Conservation (phyloP, 1,140 invertebrate species). For the Tetraneura akinire region DNA sequence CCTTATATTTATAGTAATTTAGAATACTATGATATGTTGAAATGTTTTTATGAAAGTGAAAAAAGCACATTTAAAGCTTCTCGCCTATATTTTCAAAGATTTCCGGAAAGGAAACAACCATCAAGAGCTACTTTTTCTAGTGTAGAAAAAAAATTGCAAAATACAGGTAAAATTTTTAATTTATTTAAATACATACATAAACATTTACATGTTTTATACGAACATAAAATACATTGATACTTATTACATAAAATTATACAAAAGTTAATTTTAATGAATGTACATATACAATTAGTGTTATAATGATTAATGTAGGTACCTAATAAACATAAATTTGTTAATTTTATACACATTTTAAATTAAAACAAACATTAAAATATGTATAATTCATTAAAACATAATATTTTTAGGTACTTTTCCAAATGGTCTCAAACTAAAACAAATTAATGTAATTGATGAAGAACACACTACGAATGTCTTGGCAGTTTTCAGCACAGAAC, state of each 20-base stretch:
- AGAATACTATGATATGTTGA: background rate
- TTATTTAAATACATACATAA: too few species aligned
- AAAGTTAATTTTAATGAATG: background rate
- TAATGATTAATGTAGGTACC: too few species aligned
- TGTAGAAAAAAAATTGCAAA: too few species aligned
- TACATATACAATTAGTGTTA: too few species aligned
- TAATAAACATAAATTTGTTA: too few species aligned
- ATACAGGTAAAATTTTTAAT: too few species aligned
- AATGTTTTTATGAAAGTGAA: conserved; percentile 6
- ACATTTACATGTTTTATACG: too few species aligned
- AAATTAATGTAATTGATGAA: background rate
- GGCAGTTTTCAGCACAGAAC: background rate
- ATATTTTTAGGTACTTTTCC: background rate
- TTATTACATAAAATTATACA: background rate
- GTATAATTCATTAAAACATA: background rate
- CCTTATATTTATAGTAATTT: too few species aligned
- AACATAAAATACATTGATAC: too few species aligned
- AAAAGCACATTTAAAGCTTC: background rate
- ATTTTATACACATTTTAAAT: too few species aligned
- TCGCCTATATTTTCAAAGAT: background rate
- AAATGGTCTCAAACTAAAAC: background rate
- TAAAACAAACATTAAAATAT: too few species aligned
- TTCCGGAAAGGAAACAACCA: conserved; percentile 18
- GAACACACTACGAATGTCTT: background rate
- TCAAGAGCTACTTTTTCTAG: background rate